Evolutionary conservation across 1,140 invertebrate genomes (phyloP), one percentile per base, ranked within the genome.

Genomic region (Elymnias hypermnestra): DNA sequence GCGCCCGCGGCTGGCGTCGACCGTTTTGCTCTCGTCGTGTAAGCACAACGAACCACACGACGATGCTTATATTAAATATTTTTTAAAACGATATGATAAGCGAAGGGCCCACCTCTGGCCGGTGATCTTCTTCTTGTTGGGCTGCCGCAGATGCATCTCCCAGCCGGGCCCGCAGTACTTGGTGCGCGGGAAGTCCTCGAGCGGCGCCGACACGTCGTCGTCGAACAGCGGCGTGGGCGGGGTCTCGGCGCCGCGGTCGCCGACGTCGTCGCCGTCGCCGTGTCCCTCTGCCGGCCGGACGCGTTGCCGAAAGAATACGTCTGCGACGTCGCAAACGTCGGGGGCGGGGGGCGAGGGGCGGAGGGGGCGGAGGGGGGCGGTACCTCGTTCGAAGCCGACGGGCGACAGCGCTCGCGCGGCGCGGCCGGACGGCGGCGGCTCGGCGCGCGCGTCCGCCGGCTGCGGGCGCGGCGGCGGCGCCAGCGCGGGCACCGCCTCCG

Each of bases 71-170:
- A n/a, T n/a, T n/a, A n/a, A n/a, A n/a, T n/a, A n/a, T n/a, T n/a
- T n/a, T n/a, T n/a, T n/a, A n/a, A n/a, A n/a, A n/a, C n/a, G n/a
- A n/a, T n/a, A n/a, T n/a, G n/a, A n/a, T n/a, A n/a, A n/a, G n/a
- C n/a, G n/a, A n/a, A n/a, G n/a, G n/a, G n/a, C n/a, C n/a, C 8
- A 90, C 90, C 92, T 89, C 66, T 97, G 95, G 3, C 95, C 95
- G 0, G 98, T 99, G 43, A 99, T 95, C 82, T 98, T 99, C 89
- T 99, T 99, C 79, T 99, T 99, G 60, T 96, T 97, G 3, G 97
- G 97, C 68, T 98, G 95, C 8, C 97, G 88, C 17, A 99, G 87
- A 49, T 98, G 94, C 92, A 99, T 95, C 72, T 99, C 97, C 97
- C 97, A 99, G 12, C 95, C 95, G n/a, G 95, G 92, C 0, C 91